Evolutionary conservation across 1,140 invertebrate genomes (phyloP), one percentile per base, ranked within the genome.

Genomic region (Drosophila yakuba): DNA sequence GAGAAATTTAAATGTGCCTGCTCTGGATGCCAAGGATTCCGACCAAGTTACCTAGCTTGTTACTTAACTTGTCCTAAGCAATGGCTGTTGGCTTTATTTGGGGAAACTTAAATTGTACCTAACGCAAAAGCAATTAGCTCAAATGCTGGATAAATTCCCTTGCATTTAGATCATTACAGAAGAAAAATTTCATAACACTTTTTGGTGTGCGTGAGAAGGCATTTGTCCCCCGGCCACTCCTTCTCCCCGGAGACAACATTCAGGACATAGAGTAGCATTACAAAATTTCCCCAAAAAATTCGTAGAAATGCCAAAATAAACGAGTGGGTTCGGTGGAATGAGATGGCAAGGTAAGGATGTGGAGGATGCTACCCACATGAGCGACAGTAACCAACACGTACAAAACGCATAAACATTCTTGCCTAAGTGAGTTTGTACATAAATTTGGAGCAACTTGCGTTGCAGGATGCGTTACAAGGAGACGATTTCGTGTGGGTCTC

Each of bases 371-470:
- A 32, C 47, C 23, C 55, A 88, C 67, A 86, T 86, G 83, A 88
- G 79, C 69, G 75, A 83, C 75, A 74, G 79, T 69, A 88, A 79
- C 79, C 58, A 83, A 88, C 83, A 86, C 83, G 83, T 88, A 88
- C 84, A 82, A 79, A 88, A 88, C 84, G 83, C 84, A 88, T 88
- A 88, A 89, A 88, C 83, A 88, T 88, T 88, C 80, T 88, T 88
- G 83, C 83, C 81, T 88, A 88, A 88, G 83, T 88, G 83, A 89
- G 83, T 88, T 88, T 88, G 66, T 78, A 89, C 83, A 88, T 88
- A 88, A 88, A 88, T 88, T 79, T 72, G 44, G 67, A 17, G 67
- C 67, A 83, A 80, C 79, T 83, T 69, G 83, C 66, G 72, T 66
- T 88, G 83, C 83, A 80, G 72, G 59, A 73, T 81, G 73, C 78